phyloP scores from a whole-genome alignment of 2,113 vertebrate species.

The Limanda limanda region DNA sequence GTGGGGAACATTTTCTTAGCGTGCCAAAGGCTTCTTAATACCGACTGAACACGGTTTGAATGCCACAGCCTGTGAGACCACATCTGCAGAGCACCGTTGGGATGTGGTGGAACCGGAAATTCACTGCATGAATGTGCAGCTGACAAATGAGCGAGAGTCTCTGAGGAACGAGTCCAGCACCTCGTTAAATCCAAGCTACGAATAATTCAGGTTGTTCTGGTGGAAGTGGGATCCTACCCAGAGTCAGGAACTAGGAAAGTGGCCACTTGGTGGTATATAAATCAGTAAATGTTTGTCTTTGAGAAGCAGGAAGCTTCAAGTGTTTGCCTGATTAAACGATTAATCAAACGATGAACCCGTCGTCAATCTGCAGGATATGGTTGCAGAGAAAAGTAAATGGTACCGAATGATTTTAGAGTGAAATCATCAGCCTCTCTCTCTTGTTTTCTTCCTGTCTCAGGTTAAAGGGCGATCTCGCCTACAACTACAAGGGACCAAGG shows the following conservation, averaged over 20 bases:
- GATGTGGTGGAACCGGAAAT: background rate
- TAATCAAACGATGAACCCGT: background rate
- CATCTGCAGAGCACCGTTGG: background rate
- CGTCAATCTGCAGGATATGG: background rate
- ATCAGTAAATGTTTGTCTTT: background rate
- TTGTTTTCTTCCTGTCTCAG: constrained; percentile 68
- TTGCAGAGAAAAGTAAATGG: background rate
- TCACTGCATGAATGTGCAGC: background rate
- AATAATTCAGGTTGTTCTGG: background rate
- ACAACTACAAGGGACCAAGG: constrained; percentile 96
- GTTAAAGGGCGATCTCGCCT: constrained; percentile 94
- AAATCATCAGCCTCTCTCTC: background rate
- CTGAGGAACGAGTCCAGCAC: too few relatives aligned
- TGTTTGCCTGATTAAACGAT: background rate
- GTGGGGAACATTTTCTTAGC: background rate
- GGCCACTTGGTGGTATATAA: background rate
- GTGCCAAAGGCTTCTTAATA: background rate
- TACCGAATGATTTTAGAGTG: background rate
- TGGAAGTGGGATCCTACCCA: too few relatives aligned
- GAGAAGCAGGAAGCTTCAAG: background rate
- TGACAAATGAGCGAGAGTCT: background rate
- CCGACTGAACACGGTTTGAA: background rate
- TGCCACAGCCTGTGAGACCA: background rate
- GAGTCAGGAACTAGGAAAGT: background rate
- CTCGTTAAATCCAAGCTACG: background rate